Evolutionary conservation across 2,888 invertebrate genomes (phyloP), one percentile per base, ranked within the genome.

Genomic region (Xylota segnis): DNA sequence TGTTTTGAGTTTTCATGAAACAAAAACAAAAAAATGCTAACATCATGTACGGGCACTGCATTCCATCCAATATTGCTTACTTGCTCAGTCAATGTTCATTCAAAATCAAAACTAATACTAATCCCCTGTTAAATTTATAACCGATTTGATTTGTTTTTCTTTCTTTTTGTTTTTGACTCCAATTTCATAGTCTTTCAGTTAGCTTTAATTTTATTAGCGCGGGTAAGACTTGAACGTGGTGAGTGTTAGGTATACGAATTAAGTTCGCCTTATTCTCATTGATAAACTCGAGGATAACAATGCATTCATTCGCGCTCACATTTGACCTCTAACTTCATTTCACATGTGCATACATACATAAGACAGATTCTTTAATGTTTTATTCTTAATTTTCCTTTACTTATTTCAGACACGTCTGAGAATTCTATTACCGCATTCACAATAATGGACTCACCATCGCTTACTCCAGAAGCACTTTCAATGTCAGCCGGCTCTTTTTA

Each of bases 401-500:
- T 37, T 12, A 16, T 90, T 90, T 12, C 88, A 92, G 92, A 91
- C 84, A 89, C 90, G 88, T 90, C 91, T 0, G 91, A 91, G 52
- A 89, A 89, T 7, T 89, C 89, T 68, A 87, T 90, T 58, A 90
- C 91, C 14, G 89, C 90, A 10, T 92, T 92, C 65, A 91, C 92
- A 9, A 91, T 92, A 47, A 91, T 92, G 89, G 92, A 92, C 40
- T 91, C 91, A 10, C 92, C 92, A 5, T 90, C 91, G 9, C 89
- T 90, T 4, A 91, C 90, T 5, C 92, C 92, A n/a, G 92, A 92
- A 76, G 88, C 91, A 16, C 83, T 92, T 40, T 91, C 91, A 32
- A 91, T 90, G 68, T 89, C 91, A 9, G 87, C 88, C 3, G 92
- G 92, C n/a, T 91, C 92, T 27, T 91, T 90, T 75, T 92, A 92